Conservation (phyloP, 2,888 invertebrate genomes). For the Andrena trimmerana region DNA sequence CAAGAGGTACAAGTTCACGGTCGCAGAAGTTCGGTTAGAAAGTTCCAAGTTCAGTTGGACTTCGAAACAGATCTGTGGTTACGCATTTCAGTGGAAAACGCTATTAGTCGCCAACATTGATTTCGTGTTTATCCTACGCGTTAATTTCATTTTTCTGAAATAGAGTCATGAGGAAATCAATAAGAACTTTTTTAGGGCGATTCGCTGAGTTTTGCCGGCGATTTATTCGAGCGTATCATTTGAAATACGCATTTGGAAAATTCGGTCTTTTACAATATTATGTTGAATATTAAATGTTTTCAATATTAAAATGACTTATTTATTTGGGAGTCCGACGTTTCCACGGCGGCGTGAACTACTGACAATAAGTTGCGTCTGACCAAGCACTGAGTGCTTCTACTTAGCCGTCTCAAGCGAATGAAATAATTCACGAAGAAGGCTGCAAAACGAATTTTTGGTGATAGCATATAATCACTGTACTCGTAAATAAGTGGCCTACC, state of each 20-base stretch:
- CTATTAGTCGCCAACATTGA: not conserved
- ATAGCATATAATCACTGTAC: no score
- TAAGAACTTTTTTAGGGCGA: not conserved
- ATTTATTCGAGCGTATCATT: not conserved
- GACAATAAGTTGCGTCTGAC: not conserved
- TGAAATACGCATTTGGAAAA: not conserved
- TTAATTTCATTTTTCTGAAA: not conserved
- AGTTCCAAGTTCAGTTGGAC: not conserved
- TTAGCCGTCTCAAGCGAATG: not conserved
- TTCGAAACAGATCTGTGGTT: not conserved
- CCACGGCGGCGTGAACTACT: no score
- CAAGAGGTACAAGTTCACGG: not conserved
- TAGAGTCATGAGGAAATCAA: not conserved
- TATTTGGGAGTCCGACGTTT: not conserved
- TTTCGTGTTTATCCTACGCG: not conserved
- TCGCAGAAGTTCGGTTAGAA: not conserved
- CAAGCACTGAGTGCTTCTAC: not conserved
- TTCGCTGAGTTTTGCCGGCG: not conserved
- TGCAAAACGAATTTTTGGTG: no score
- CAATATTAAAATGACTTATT: no score
- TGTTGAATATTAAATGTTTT: no score
- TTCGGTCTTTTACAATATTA: no score
- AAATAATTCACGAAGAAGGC: no score
- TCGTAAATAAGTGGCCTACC: no score
- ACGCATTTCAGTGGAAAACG: not conserved